Evolutionary conservation across 2,888 invertebrate genomes (phyloP).

Genomic region (Meandrusa payeni): DNA sequence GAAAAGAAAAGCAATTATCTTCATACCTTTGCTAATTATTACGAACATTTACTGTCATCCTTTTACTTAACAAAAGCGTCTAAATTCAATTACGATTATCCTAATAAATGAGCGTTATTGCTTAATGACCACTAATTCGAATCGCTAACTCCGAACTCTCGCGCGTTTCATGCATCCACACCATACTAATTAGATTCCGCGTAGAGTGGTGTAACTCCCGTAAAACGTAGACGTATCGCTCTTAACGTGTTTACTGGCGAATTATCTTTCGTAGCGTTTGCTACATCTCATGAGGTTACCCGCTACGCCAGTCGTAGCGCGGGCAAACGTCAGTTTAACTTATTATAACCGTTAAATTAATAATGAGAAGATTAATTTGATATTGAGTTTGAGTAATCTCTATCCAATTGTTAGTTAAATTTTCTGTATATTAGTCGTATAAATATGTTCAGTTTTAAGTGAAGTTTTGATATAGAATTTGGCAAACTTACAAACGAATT

Average conservation of each 20-base stretch:
- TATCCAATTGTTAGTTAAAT: not conserved
- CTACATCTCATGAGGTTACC: conserved; percentile 21
- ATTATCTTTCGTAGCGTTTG: conserved; percentile 48
- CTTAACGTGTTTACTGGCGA: conserved; percentile 58
- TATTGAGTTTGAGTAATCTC: conserved; percentile 12
- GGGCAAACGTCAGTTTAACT: conserved; percentile 9
- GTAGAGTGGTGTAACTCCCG: conserved; percentile 73
- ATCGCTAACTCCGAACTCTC: conserved; percentile 5
- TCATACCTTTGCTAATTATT: no score
- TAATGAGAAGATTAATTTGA: conserved; percentile 17
- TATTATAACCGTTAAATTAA: conserved; percentile 22
- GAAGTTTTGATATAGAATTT: no score
- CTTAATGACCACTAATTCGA: conserved; percentile 17
- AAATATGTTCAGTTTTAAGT: no score
- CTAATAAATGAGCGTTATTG: conserved; percentile 9
- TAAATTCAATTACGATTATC: conserved; percentile 3
- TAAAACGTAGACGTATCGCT: conserved; percentile 66
- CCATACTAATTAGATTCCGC: conserved; percentile 63
- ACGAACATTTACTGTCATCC: no score
- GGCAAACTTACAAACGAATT: no score
- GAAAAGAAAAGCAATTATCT: no score
- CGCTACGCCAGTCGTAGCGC: conserved; percentile 18
- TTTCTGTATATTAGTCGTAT: no score
- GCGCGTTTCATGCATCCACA: conserved; percentile 20
- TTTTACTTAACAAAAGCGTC: no score